These are phyloP conservation scores for Drosophila meridionalis DNA, from an alignment of 2,888 invertebrate genomes.

Conservation along the genomic window DNA sequence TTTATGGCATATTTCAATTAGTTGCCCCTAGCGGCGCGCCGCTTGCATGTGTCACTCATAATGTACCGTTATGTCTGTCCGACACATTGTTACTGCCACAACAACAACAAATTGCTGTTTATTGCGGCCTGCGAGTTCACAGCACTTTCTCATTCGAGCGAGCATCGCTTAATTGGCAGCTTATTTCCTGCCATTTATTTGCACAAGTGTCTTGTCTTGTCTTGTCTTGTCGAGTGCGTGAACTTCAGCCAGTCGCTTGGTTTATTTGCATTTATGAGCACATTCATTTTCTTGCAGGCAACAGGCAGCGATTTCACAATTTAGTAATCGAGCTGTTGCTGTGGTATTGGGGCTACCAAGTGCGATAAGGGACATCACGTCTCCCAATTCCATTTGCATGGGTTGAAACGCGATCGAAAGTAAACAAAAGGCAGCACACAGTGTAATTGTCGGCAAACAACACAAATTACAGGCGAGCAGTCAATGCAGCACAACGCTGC, in stretches of 20 bases:
- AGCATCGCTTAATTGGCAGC: conserved; percentile 35
- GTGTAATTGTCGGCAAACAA: not conserved
- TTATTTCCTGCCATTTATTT: conserved; percentile 53
- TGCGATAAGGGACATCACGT: not conserved
- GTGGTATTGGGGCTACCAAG: too few species aligned
- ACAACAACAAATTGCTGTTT: conserved; percentile 27
- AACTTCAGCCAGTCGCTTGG: conserved; percentile 12
- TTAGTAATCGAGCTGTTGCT: not conserved
- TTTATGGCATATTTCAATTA: conserved; percentile 46
- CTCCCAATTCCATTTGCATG: conserved; percentile 1
- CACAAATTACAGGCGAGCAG: not conserved
- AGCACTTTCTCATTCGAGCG: not conserved
- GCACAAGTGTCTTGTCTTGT: conserved; percentile 41
- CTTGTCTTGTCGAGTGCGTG: conserved; percentile 20
- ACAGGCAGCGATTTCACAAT: not conserved
- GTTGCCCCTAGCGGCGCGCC: not conserved
- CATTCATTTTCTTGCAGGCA: not conserved
- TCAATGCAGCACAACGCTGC: not conserved
- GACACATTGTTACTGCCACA: not conserved
- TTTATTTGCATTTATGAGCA: conserved; percentile 6
- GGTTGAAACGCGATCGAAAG: not conserved
- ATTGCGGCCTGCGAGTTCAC: not conserved
- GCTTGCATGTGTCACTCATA: conserved; percentile 11
- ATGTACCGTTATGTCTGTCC: conserved; percentile 1
- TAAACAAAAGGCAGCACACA: not conserved